Evolutionary conservation across 2,888 invertebrate genomes (phyloP).

Genomic region (Amaurobius ferox): DNA sequence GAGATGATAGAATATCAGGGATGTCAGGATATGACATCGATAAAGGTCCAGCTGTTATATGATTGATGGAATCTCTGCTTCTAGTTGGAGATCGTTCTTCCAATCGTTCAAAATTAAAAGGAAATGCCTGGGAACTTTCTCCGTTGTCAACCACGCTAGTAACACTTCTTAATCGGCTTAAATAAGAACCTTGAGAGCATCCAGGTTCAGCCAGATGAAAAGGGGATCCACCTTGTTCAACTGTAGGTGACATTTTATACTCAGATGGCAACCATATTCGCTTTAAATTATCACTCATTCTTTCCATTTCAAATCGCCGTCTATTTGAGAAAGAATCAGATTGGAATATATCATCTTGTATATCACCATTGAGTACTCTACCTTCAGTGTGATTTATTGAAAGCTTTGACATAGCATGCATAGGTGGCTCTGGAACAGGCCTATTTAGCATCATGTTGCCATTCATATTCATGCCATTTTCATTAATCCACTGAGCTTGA

Average conservation of each 20-base stretch:
- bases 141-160: conserved; percentile 13
- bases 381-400: conserved; percentile 21
- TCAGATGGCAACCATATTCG: conserved; percentile 20
- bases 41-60: conserved; percentile 55
- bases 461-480: neutral
- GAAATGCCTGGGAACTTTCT: conserved; percentile 29
- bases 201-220: conserved; percentile 26
- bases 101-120: conserved; percentile 23
- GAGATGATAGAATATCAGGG: conserved; percentile 51
- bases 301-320: conserved; percentile 20
- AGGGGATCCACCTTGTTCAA: conserved; percentile 30
- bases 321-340: conserved; percentile 25
- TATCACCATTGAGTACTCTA: conserved; percentile 32
- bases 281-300: conserved; percentile 17
- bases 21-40: conserved; percentile 67
- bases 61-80: neutral
- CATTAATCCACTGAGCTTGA: neutral
- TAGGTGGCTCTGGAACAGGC: conserved; percentile 25
- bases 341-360: conserved; percentile 14
- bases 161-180: conserved; percentile 47
- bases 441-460: neutral
- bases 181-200: conserved; percentile 38
- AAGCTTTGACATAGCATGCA: conserved; percentile 38
- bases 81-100: conserved; percentile 24
- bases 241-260: conserved; percentile 15